Evolutionary conservation across 2,797 vertebrate species (phyloP).

Genomic region (Lithobates sylvaticus): DNA sequence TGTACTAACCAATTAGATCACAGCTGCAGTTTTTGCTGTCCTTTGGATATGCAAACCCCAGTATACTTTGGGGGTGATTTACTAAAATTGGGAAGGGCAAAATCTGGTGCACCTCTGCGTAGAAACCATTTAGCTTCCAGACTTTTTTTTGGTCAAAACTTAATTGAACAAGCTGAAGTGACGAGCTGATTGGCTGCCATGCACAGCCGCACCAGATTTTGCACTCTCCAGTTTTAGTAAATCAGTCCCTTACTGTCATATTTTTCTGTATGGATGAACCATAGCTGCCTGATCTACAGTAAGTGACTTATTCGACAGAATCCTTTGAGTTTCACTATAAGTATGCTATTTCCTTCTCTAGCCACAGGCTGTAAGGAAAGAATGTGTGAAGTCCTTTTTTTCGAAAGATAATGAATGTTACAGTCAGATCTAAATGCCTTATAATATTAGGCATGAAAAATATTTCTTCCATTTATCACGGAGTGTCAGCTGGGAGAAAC

Average conservation of each 20-base stretch:
- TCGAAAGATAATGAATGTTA: constrained; percentile 29
- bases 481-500: constrained; percentile 25
- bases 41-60: no score
- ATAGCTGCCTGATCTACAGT: not conserved
- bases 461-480: constrained; percentile 49
- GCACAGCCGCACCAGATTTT: no score
- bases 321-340: not conserved
- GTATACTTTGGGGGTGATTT: no score
- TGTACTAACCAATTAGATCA: no score
- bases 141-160: no score
- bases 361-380: not conserved
- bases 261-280: not conserved
- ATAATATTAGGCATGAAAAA: constrained; percentile 25
- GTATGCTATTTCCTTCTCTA: not conserved
- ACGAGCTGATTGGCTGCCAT: no score
- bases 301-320: not conserved
- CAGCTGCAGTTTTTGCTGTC: not conserved
- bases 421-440: constrained; percentile 30
- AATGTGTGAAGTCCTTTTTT: not conserved
- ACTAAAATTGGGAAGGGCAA: no score
- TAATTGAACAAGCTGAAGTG: no score
- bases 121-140: no score
- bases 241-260: not conserved
- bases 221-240: no score
- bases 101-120: no score